Base-by-base conservation (phyloP, 2,888 invertebrate genomes). In the Uloborus plumipes region DNA sequence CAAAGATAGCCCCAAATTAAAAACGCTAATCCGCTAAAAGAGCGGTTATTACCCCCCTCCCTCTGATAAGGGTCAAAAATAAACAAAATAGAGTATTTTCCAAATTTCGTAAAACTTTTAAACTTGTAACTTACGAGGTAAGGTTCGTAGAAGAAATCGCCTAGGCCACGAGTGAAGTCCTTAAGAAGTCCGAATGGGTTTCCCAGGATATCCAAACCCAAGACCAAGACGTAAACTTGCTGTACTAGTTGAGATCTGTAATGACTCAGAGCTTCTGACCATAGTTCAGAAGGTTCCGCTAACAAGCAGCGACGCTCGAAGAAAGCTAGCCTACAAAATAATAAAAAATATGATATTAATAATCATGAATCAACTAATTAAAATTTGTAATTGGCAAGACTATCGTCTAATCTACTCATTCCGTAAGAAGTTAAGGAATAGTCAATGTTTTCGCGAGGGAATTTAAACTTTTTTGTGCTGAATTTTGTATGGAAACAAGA, bases 151-250 rank as follows among this genome's bases (percentile, higher is more conserved):
- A 91, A 91, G 84, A 91, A 91, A 79, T 92, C 91, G 79, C 91
- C 91, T 47, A 92, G 88, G 0, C 91, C 92, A 84, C 91, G 90
- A 0, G 92, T 91, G 87, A 93, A 92, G 88, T 93, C 92, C 58
- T 91, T 91, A 14, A 92, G 90, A n/a, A 91, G 89, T 16, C 92
- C 89, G 88, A 94, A 94, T 0, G 94, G 94, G 89, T 95, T 95
- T 9, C 94, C 94, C 22, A 95, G 91, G 47, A 95, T 93, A 87
- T 94, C 94, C 51, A 94, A 89, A 0, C 94, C 94, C 20, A 94
- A 90, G 0, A 95, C 92, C 84, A 94, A 90, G 0, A 94, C 94
- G 87, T 95, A 94, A 88, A 94, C 93, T 89, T 95, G 95, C 88
- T 94, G 94, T 75, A 94, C 90, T 85, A 94, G 90, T 88, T 94